Conservation (phyloP, 2,888 invertebrate species). For the Lasioglossum malachurum region DNA sequence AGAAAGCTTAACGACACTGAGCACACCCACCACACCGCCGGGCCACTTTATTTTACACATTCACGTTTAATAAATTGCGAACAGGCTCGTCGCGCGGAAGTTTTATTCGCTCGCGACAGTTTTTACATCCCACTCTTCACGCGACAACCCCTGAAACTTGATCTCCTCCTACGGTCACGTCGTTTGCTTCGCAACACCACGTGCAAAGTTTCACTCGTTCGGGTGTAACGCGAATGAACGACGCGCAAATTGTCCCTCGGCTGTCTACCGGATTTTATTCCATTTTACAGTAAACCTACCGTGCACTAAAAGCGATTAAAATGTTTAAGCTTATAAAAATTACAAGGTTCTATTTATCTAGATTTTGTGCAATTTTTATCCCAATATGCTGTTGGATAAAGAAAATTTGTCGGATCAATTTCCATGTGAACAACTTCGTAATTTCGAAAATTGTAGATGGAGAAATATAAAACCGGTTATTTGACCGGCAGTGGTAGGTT, state of each 20-base stretch:
- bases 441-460: too few species aligned
- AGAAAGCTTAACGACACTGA: slow-evolving; percentile 10
- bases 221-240: neutral
- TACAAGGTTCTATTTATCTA: too few species aligned
- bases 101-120: neutral
- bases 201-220: neutral
- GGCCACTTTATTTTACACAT: slow-evolving; percentile 12
- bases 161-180: neutral
- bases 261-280: neutral
- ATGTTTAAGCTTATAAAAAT: too few species aligned
- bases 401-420: too few species aligned
- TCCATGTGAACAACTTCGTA: too few species aligned
- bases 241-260: neutral
- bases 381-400: too few species aligned
- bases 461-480: too few species aligned
- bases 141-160: neutral
- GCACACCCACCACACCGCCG: neutral
- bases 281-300: too few species aligned
- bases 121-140: slow-evolving; percentile 3
- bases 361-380: too few species aligned
- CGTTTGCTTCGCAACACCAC: neutral
- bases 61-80: slow-evolving; percentile 8
- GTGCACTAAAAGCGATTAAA: too few species aligned
- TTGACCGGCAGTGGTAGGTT: too few species aligned
- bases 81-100: neutral